Evolutionary conservation across 2,113 vertebrate species (phyloP).

Genomic region (Fukomys damarensis): DNA sequence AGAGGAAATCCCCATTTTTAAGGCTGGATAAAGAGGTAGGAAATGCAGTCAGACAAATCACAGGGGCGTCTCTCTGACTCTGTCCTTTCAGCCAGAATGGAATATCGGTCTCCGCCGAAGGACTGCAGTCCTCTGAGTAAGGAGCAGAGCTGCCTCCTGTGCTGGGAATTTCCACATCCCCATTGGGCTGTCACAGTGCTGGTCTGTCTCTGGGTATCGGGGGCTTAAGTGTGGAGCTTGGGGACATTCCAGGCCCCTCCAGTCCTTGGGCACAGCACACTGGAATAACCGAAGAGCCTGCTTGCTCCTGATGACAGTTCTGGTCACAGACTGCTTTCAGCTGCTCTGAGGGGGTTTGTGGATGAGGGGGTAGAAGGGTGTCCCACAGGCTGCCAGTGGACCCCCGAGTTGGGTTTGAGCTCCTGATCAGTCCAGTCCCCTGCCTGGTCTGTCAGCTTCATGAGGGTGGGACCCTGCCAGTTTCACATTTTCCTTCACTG

Average conservation of each 20-base stretch:
- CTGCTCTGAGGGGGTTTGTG: no score
- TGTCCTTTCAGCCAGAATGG: conserved; percentile 83
- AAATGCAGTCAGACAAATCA: not conserved
- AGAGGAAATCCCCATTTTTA: conserved; percentile 39
- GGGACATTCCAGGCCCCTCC: conserved; percentile 44
- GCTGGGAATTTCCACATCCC: conserved; percentile 73
- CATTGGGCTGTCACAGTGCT: conserved; percentile 63
- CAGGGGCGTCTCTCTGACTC: not conserved
- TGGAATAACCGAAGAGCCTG: not conserved
- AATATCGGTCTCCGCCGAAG: conserved; percentile 82
- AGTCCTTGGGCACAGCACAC: not conserved
- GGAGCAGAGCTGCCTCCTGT: conserved; percentile 81
- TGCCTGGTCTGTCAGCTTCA: not conserved
- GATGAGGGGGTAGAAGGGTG: no score
- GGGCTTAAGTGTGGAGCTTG: conserved; percentile 1
- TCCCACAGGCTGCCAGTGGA: not conserved
- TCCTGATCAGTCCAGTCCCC: not conserved
- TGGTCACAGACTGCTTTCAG: not conserved
- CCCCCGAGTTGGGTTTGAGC: not conserved
- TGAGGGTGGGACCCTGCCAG: not conserved
- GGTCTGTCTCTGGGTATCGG: conserved; percentile 52
- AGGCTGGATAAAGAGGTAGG: conserved; percentile 23
- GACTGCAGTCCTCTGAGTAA: conserved; percentile 80
- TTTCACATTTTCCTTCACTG: not conserved
- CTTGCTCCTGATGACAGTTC: not conserved